Percentiles rank a stretch among this genome's conserved stretches.
phyloP scores from a whole-genome alignment of 2,113 vertebrate species.

The Poeciliopsis turrubarensis region DNA sequence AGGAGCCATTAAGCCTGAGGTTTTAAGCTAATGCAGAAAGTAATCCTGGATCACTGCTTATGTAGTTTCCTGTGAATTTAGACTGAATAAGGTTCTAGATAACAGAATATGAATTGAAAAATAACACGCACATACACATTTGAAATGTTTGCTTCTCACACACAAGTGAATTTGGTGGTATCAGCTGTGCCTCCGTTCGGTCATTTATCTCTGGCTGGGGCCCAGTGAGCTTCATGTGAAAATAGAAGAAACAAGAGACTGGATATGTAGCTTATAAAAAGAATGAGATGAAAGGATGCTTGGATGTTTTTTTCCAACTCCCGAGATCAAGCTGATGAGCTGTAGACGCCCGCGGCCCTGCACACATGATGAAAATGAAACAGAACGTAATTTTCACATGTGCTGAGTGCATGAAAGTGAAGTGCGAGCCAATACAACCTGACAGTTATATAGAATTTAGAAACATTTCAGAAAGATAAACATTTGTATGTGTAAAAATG shows the following conservation, averaged over 20 bases:
- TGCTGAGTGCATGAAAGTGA: constrained; percentile 6
- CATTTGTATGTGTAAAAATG: not conserved
- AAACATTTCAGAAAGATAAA: not conserved
- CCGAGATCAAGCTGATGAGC: constrained; percentile 74
- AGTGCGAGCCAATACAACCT: not conserved
- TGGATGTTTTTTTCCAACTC: constrained; percentile 55
- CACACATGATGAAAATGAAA: constrained; percentile 73
- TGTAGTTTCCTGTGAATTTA: not conserved
- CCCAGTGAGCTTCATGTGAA: constrained; percentile 45
- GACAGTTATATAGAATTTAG: not conserved
- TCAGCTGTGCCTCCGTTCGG: constrained; percentile 54
- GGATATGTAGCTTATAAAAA: constrained; percentile 28
- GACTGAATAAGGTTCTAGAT: not conserved
- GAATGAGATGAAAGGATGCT: constrained; percentile 62
- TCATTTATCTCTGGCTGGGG: constrained; percentile 56
- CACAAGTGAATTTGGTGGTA: constrained; percentile 18
- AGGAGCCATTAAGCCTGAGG: not conserved
- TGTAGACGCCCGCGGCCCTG: constrained; percentile 68
- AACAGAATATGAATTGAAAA: not conserved
- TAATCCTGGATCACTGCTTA: not conserved
- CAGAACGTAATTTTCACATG: constrained; percentile 50
- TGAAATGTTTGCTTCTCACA: constrained; percentile 8
- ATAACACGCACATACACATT: not conserved
- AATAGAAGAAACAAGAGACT: constrained; percentile 46
- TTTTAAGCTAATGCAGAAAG: not conserved